Base-by-base conservation (phyloP, 1,140 invertebrate species). In the Bicyclus anynana region DNA sequence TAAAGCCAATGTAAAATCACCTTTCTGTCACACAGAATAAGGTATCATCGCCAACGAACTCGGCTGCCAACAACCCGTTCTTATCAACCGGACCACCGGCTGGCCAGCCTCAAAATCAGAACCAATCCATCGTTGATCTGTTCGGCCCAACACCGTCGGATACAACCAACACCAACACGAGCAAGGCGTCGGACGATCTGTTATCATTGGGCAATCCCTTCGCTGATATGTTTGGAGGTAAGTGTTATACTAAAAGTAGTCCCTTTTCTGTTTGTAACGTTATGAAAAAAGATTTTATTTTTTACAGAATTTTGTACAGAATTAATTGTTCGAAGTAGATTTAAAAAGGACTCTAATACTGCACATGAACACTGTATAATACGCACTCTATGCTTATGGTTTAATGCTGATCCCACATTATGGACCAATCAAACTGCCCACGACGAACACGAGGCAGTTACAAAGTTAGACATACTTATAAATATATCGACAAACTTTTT, bases 201-300 rank as follows among this genome's bases (percentile, higher is more conserved):
- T 91, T 98, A 27, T 95, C 96, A 74, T 89, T 98, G 63, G 94
- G 92, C 42, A 98, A 98, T 91, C 97, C 97, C 17, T 98, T 98
- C 84, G 94, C 95, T 26, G 95, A 97, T 76, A 96, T 95, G 90
- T 96, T 96, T 80, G 91, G 91, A 44, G 90, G 86, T 88, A 67
- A 76, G 72, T 62, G 10, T 7, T 33, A 12, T 33, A 7, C 7
- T 12, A 12, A 10, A 0, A 33, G 7, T 7, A 1, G 29, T 33
- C 0, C 9, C 29, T 10, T 10, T 33, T n/a, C n/a, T n/a, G n/a
- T n/a, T n/a, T n/a, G n/a, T n/a, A n/a, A n/a, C n/a, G n/a, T n/a
- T n/a, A n/a, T n/a, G n/a, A n/a, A n/a, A n/a, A n/a, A n/a, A n/a
- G n/a, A n/a, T n/a, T n/a, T n/a, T n/a, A n/a, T 12, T 33, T 33